Conservation (phyloP, 2,797 vertebrate species). For the Manis crassicaudata region DNA sequence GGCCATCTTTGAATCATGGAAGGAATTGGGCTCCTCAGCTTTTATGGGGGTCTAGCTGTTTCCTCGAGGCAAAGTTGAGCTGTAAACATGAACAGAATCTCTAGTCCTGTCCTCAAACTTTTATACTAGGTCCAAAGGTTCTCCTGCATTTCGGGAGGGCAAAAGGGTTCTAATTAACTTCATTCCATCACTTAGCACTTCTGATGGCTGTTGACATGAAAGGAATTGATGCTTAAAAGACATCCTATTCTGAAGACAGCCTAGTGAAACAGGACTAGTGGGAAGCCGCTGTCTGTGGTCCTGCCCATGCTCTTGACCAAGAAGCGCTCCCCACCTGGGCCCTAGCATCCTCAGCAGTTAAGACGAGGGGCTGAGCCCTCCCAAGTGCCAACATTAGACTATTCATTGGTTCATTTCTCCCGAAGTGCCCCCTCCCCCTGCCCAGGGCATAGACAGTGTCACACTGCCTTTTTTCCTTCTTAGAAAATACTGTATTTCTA, state of each 20-base stretch:
- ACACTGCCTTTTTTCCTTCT: not conserved
- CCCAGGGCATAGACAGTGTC: not conserved
- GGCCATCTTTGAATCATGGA: not conserved
- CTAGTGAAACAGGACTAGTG: not conserved
- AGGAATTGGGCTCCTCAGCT: not conserved
- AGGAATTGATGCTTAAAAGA: not conserved
- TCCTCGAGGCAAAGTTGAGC: not conserved
- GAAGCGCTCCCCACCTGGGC: not conserved
- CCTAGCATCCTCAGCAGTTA: not conserved
- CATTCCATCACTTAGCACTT: not conserved
- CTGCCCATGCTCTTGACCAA: not conserved
- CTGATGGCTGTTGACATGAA: not conserved
- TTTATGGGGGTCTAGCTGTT: not conserved
- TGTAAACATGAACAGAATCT: not conserved
- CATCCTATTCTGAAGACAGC: not conserved
- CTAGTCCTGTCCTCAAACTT: not conserved
- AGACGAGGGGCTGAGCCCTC: not conserved
- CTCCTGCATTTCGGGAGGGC: not conserved
- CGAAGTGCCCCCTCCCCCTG: not conserved
- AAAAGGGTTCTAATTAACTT: not conserved
- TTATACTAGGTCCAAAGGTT: not conserved
- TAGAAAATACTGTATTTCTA: slow-evolving; percentile 34
- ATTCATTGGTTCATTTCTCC: not conserved
- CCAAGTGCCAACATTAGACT: not conserved
- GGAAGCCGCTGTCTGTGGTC: not conserved